Evolutionary conservation across 2,888 invertebrate species (phyloP).

Genomic region (Eupeodes luniger): DNA sequence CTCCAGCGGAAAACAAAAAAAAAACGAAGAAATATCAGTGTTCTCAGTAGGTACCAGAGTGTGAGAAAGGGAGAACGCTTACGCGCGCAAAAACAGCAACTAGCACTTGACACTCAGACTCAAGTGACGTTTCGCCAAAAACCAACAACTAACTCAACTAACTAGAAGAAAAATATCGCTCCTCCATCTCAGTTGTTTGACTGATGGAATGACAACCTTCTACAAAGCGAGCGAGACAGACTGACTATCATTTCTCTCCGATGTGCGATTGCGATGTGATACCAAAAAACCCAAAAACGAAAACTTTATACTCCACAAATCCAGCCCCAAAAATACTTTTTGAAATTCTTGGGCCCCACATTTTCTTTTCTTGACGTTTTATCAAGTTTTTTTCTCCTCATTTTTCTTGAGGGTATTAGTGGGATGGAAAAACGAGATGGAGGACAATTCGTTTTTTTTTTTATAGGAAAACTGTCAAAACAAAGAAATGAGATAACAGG

Average conservation of each 20-base stretch:
- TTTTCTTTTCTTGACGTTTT: conserved; percentile 58
- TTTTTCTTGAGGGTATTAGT: conserved; percentile 70
- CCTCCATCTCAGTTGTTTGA: conserved; percentile 72
- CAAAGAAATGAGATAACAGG: conserved; percentile 67
- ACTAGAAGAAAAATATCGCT: conserved; percentile 65
- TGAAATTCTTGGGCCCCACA: conserved; percentile 61
- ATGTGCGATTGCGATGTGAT: not conserved
- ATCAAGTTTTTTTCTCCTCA: conserved; percentile 69
- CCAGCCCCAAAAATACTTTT: conserved; percentile 75
- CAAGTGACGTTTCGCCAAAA: conserved; percentile 73
- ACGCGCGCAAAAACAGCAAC: conserved; percentile 71
- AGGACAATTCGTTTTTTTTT: conserved; percentile 63
- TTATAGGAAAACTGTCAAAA: conserved; percentile 75
- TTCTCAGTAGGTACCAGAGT: conserved; percentile 30
- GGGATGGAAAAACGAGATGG: conserved; percentile 72
- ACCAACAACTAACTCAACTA: conserved; percentile 67
- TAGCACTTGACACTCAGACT: conserved; percentile 70
- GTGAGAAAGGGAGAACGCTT: conserved; percentile 68
- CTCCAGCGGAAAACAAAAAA: not conserved
- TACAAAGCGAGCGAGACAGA: conserved; percentile 72
- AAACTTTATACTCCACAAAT: conserved; percentile 69
- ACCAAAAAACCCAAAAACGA: not conserved
- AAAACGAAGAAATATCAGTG: conserved; percentile 50
- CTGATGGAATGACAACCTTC: conserved; percentile 76
- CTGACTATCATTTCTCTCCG: conserved; percentile 68